Evolutionary conservation across 2,888 invertebrate genomes (phyloP), one percentile per base, ranked within the genome.

Genomic region (Chalcosyrphus nemorum): DNA sequence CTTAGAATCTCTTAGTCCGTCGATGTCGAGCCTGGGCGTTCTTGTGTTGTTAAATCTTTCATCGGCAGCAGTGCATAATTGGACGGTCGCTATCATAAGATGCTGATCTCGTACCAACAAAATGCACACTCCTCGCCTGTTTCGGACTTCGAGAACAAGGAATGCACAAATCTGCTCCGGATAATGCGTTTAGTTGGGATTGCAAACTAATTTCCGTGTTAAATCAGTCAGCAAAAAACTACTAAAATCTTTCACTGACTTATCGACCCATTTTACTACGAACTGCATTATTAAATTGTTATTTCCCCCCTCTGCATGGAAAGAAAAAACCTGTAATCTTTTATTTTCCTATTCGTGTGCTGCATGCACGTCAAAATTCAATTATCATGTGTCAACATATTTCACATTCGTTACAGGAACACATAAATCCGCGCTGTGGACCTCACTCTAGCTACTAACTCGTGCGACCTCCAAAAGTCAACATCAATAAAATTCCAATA

Each of bases 401-500:
- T 81, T 81, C 77, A 81, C 71, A 66, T 66, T 82, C 71, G 57
- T 45, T 77, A 54, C 63, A 38, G 78, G 29, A 66, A 29, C 35
- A 70, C 52, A 59, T 77, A 74, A 70, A 80, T 84, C 57, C 59
- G 35, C 19, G 38, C 59, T 68, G 50, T 45, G 4, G 32, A 17
- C 29, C 32, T 35, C 21, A 21, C 32, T 45, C 54, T 11, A 15
- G 4, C 21, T 27, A 11, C 19, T 41, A 41, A 27, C 54, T 54
- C 29, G 65, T 24, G 27, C 68, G 63, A 84, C 84, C 74, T 41
- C 74, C 38, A 75, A 65, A 68, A 84, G 80, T 70, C 80, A 75
- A 80, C 80, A 80, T 38, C 74, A 84, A 84, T 84, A 84, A 80
- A 84, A 84, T 75, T 74, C 84, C 74, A 80, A 84, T 80, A 84